These are phyloP conservation scores for Chironomus striatipennis DNA, from an alignment of 1,140 invertebrate species.

Conservation along the genomic window DNA sequence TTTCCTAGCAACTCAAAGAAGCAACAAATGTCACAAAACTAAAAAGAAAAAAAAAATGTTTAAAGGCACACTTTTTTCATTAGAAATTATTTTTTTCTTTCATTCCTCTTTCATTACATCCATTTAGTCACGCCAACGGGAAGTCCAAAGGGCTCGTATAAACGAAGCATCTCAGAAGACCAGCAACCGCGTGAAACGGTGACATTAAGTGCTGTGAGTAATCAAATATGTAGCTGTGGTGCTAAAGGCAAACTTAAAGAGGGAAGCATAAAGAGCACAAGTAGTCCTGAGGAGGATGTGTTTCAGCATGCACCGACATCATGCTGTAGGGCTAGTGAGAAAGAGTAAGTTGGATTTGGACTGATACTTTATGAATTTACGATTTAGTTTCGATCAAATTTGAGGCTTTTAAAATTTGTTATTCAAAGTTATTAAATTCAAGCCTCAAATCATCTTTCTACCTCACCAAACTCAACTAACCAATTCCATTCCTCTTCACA, in stretches of 20 bases:
- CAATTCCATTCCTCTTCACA: neutral
- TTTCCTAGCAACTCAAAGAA: no score
- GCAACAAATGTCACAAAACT: no score
- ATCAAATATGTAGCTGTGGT: neutral
- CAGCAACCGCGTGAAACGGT: constrained; percentile 3
- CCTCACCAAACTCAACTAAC: no score
- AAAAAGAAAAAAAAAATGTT: no score
- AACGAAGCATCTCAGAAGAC: constrained; percentile 2
- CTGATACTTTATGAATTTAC: no score
- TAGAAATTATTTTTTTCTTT: neutral
- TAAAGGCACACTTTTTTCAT: no score
- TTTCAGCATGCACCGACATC: constrained; percentile 6
- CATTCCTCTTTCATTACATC: neutral
- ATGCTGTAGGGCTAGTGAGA: neutral
- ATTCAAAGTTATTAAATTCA: no score
- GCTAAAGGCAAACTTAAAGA: neutral
- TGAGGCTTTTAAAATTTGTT: no score
- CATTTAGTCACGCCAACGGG: neutral
- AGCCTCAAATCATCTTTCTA: no score
- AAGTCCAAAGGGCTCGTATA: constrained; percentile 17
- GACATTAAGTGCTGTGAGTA: neutral
- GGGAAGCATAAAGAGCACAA: neutral
- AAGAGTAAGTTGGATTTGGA: neutral
- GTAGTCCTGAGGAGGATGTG: neutral
- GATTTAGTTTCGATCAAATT: no score